Conservation (phyloP, 2,113 vertebrate genomes). For the Pseudonaja textilis region DNA sequence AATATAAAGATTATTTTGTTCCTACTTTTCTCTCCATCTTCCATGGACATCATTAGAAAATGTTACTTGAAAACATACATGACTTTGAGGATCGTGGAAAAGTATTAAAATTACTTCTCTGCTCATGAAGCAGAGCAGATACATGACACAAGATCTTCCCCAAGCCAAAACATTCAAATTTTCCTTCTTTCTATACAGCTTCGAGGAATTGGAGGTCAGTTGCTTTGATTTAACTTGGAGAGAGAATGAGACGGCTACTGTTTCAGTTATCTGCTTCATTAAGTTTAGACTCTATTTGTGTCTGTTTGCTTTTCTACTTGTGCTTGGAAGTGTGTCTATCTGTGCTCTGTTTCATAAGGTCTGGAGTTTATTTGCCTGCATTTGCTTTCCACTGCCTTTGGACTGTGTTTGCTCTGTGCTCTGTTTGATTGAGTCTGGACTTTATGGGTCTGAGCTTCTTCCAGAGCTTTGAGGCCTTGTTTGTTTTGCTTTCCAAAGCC, state of each 20-base stretch:
- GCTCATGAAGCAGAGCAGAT: neutral
- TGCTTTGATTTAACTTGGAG: conserved; percentile 51
- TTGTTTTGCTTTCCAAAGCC: conserved; percentile 66
- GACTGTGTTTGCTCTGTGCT: conserved; percentile 60
- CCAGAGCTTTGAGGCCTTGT: conserved; percentile 49
- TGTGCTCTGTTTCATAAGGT: conserved; percentile 60
- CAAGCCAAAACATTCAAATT: neutral
- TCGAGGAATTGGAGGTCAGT: conserved; percentile 45
- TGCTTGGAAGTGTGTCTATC: conserved; percentile 67
- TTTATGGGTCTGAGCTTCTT: conserved; percentile 49
- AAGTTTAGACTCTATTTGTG: conserved; percentile 66
- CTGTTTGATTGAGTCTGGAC: conserved; percentile 57
- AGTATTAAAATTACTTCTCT: neutral
- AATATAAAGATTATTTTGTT: conserved; percentile 12
- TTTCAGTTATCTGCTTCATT: conserved; percentile 66
- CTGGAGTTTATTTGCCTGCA: conserved; percentile 63
- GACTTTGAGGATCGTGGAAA: conserved; percentile 19
- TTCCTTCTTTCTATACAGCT: conserved; percentile 16
- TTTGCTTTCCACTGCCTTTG: conserved; percentile 66
- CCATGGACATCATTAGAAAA: conserved; percentile 19
- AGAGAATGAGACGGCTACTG: conserved; percentile 50
- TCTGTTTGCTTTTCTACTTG: conserved; percentile 68
- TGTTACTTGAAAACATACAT: conserved; percentile 17
- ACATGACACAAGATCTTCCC: neutral
- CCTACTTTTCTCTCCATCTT: neutral